Evolutionary conservation across 2,113 vertebrate species (phyloP).

Genomic region (Ammodramus savannarum): DNA sequence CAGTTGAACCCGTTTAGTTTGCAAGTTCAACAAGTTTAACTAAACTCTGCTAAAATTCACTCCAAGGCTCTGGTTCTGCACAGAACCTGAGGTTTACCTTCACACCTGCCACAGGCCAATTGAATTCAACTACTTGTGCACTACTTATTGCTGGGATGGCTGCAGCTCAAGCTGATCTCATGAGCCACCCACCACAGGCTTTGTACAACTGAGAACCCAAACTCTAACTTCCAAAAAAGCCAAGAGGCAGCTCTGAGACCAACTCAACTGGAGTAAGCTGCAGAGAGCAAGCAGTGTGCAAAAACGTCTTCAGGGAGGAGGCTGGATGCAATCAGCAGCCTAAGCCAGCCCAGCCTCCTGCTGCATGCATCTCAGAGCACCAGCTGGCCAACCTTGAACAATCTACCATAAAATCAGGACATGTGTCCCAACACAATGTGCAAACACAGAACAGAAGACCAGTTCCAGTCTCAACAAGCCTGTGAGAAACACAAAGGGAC

Average conservation of each 20-base stretch:
- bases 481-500: neutral
- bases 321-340: neutral
- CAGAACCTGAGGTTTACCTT: neutral
- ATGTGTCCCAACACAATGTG: neutral
- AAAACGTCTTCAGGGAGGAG: neutral
- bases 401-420: neutral
- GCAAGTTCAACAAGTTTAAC: neutral
- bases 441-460: neutral
- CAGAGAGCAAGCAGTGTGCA: neutral
- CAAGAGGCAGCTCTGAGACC: neutral
- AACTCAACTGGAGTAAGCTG: neutral
- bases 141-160: neutral
- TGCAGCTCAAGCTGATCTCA: neutral
- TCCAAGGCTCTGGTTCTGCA: neutral
- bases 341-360: neutral
- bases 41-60: neutral
- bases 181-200: fast-evolving
- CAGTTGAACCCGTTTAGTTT: neutral
- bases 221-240: neutral
- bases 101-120: neutral
- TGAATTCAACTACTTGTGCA: neutral
- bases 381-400: neutral
- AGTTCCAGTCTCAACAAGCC: neutral
- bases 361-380: neutral
- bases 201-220: neutral